Evolutionary conservation across 2,113 vertebrate species (phyloP), one percentile per base, ranked within the genome.

Genomic region (Lampris megalopsis): DNA sequence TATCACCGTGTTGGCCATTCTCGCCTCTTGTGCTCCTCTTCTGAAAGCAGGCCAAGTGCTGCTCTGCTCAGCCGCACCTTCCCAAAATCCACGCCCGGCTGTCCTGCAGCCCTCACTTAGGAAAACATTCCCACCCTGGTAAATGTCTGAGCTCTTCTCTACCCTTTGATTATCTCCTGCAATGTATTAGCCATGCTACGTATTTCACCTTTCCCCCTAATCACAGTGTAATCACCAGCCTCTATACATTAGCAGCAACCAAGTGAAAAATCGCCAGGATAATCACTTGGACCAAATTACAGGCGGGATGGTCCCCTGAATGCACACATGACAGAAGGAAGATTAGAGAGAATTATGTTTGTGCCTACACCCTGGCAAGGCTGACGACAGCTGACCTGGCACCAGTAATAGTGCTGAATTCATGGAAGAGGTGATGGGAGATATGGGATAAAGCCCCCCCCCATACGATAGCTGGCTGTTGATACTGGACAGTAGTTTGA

Each of bases 271-370:
- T 92, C 86, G 87, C 88, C 35, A 50, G 82, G 82, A 92, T 92
- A 92, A 92, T 92, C 86, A 91, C 87, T 86, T 90, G 88, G 88
- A 91, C 88, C 85, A 85, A 92, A 93, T 89, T 83, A 88, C 54
- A 73, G 78, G 71, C 79, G 82, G 76, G 88, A 90, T 85, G 84
- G 86, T 88, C 81, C 86, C 80, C 81, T 81, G 87, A 81, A 87
- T 86, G 86, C 89, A 87, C 86, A 82, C 61, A 89, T 92, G 90
- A 93, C 89, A 90, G 88, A 89, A 83, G 86, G 86, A 86, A 91
- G 88, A 92, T 92, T 92, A 92, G 90, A 68, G 88, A 85, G 90
- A 92, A 91, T 93, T 89, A 92, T 92, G 88, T 91, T 88, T 89
- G 86, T 79, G 83, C 84, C 81, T 81, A 84, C 84, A 88, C 88